phyloP scores from a whole-genome alignment of 2,113 vertebrate genomes.

The Mandrillus leucophaeus region DNA sequence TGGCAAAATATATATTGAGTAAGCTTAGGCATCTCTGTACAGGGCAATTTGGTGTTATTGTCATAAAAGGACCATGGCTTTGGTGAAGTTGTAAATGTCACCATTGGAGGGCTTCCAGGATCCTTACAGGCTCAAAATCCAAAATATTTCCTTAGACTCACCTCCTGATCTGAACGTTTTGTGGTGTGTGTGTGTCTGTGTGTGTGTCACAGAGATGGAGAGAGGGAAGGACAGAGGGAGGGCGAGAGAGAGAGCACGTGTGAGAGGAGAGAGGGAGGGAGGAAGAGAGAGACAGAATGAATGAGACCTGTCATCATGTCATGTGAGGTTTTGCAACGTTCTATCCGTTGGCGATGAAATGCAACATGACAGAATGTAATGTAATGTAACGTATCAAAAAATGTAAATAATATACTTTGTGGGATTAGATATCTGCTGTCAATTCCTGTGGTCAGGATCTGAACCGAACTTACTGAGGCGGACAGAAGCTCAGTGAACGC shows the following conservation, averaged over 20 bases:
- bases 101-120: not conserved
- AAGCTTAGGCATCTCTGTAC: not conserved
- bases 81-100: not conserved
- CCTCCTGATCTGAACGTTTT: slow-evolving; percentile 57
- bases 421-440: slow-evolving; percentile 87
- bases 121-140: not conserved
- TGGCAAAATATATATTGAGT: slow-evolving; percentile 39
- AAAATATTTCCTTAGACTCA: slow-evolving; percentile 62
- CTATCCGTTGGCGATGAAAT: slow-evolving; percentile 82
- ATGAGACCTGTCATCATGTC: slow-evolving; percentile 81
- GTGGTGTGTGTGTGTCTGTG: not conserved
- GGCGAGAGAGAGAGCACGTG: not conserved
- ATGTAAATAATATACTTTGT: slow-evolving; percentile 89
- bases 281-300: not conserved
- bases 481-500: slow-evolving; percentile 80
- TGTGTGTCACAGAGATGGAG: not conserved
- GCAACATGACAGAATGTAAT: slow-evolving; percentile 85
- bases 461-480: slow-evolving; percentile 85
- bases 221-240: not conserved
- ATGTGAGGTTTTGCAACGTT: slow-evolving; percentile 82
- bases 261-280: not conserved
- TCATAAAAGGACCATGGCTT: slow-evolving; percentile 32
- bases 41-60: not conserved
- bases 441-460: slow-evolving; percentile 81
- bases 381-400: slow-evolving; percentile 88